These are phyloP conservation scores for Desmodus rotundus DNA, from an alignment of 2,113 vertebrate genomes.

Conservation along the genomic window DNA sequence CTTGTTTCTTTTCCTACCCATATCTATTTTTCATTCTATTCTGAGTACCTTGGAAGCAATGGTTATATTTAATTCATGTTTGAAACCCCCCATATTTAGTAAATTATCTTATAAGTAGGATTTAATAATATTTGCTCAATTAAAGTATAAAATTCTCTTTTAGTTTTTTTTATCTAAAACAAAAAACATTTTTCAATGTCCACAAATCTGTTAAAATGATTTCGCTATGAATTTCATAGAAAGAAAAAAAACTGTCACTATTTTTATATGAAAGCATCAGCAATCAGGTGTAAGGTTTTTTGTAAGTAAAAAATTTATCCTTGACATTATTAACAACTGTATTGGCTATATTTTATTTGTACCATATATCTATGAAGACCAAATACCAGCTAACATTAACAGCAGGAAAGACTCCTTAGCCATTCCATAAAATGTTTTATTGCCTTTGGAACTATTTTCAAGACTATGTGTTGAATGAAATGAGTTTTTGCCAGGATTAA, in stretches of 20 bases:
- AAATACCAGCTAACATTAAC: neutral
- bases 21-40: neutral
- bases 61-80: neutral
- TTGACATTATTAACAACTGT: neutral
- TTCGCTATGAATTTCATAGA: constrained; percentile 19
- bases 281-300: neutral
- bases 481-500: neutral
- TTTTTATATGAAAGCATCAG: constrained; percentile 17
- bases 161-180: constrained; percentile 2
- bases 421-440: constrained; percentile 6
- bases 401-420: neutral
- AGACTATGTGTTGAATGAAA: neutral
- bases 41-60: neutral
- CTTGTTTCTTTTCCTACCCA: neutral
- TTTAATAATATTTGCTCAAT: constrained; percentile 14
- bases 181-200: constrained; percentile 2
- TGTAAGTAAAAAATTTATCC: neutral
- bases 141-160: neutral
- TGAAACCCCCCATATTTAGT: neutral
- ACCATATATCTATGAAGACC: neutral
- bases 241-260: neutral
- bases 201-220: neutral
- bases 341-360: neutral
- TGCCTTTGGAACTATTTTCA: neutral
- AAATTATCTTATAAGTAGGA: neutral